A percentile compares a stretch with the other conserved stretches of the same genome.
Conservation (phyloP, 2,888 invertebrate genomes). For the Fabriciana adippe region DNA sequence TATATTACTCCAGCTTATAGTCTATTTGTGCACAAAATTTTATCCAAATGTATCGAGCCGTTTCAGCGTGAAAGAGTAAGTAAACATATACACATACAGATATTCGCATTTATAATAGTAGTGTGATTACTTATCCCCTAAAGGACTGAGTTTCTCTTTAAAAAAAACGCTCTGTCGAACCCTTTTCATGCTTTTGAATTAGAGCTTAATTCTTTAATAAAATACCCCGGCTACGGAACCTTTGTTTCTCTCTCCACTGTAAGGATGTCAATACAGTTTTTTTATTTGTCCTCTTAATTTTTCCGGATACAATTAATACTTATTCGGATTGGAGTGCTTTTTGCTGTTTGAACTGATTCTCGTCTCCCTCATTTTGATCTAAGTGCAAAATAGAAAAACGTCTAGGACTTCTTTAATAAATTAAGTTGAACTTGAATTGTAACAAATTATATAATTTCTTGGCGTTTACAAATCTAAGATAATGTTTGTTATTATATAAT, state of each 20-base stretch:
- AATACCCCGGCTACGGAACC: conserved; percentile 53
- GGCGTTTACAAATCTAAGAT: too few relatives aligned
- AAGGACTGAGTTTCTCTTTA: conserved; percentile 28
- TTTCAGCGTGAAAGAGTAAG: too few relatives aligned
- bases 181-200: conserved; percentile 52
- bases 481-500: too few relatives aligned
- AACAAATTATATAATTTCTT: too few relatives aligned
- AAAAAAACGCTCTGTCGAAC: conserved; percentile 55
- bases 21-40: too few relatives aligned
- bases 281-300: conserved; percentile 34
- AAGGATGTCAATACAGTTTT: conserved; percentile 43
- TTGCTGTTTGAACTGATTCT: conserved; percentile 26
- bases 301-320: conserved; percentile 31
- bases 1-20: too few relatives aligned
- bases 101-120: too few relatives aligned
- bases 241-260: conserved; percentile 53
- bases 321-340: conserved; percentile 34
- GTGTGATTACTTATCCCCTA: conserved; percentile 29
- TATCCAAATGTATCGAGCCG: too few relatives aligned
- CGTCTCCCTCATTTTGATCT: conserved; percentile 2
- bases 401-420: background rate
- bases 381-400: background rate
- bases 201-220: conserved; percentile 62
- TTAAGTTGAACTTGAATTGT: background rate
- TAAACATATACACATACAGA: too few relatives aligned